Conservation (phyloP, 2,888 invertebrate genomes). For the Acrobasis repandana region DNA sequence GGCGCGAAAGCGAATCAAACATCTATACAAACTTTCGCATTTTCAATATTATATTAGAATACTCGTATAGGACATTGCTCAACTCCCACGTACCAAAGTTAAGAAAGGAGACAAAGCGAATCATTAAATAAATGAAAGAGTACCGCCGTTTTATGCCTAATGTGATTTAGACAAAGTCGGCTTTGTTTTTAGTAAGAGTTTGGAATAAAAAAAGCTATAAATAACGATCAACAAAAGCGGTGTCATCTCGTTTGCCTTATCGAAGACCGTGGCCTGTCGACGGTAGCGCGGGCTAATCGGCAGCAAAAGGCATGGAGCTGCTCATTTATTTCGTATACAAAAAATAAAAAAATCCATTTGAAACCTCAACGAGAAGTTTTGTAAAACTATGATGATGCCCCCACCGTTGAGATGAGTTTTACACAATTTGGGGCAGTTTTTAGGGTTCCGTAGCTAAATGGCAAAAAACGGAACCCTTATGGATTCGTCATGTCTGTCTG, state of each 20-base stretch:
- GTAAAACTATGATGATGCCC: not conserved
- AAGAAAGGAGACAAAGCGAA: conserved; percentile 17
- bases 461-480: too few relatives aligned
- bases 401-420: too few relatives aligned
- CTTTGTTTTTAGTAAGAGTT: conserved; percentile 48
- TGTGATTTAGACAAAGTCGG: conserved; percentile 23
- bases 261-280: conserved; percentile 19
- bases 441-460: too few relatives aligned
- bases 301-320: not conserved
- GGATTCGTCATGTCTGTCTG: too few relatives aligned
- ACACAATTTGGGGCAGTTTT: too few relatives aligned
- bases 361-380: not conserved
- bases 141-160: conserved; percentile 24
- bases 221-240: conserved; percentile 54
- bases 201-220: conserved; percentile 71
- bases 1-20: too few relatives aligned
- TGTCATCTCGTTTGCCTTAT: conserved; percentile 15
- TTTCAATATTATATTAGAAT: too few relatives aligned
- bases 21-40: too few relatives aligned
- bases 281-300: conserved; percentile 12
- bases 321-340: not conserved
- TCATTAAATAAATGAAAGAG: conserved; percentile 12
- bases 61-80: conserved; percentile 2
- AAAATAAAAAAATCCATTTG: not conserved
- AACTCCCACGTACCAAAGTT: conserved; percentile 7